Base-by-base conservation (phyloP, 2,113 vertebrate species). In the Agapornis roseicollis region DNA sequence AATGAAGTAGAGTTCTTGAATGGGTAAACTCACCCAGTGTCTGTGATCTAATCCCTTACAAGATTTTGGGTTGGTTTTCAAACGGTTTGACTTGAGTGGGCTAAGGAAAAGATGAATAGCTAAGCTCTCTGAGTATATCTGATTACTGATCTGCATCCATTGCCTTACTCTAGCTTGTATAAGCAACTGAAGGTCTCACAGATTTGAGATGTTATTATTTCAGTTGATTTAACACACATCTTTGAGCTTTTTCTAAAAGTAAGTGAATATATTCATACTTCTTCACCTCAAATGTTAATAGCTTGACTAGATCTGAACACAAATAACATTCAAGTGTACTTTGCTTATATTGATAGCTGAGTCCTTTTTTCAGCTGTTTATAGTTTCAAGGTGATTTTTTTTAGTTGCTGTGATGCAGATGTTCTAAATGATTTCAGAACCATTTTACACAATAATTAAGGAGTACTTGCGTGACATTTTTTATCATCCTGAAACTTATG, bases 11-110 rank as follows among this genome's bases (percentile, higher is more conserved):
- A 85, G 69, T 55, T 83, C 46, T 78, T 25, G 52, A 5, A 55
- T 1, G 3, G n/a, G 35, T 37, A 22, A 35, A 17, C 24, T 46
- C 17, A 17, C 13, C 19, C 7, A 6, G 0, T 10, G 27, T 56
- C 42, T 69, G 12, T 22, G 22, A 15, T 80, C 6, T 76, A 10
- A 52, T 25, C 24, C 31, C 5, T 44, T 70, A 8, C 39, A 22
- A 76, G 53, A 17, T 60, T 64, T 64, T 50, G 66, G 4, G 1
- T 76, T 64, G 41, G 12, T 49, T 72, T 72, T 33, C 39, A n/a
- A 18, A 10, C 17, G 31, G 22, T 13, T 52, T 29, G 16, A 1
- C 18, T 18, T 47, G 68, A 60, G 29, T 15, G 33, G 29, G 47
- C 25, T 31, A 31, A 42, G 65, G 65, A 61, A 56, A 56, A 19